Percentiles rank a stretch among this genome's conserved stretches.
phyloP scores from a whole-genome alignment of 2,888 invertebrate genomes.

The Cataglyphis livida region DNA sequence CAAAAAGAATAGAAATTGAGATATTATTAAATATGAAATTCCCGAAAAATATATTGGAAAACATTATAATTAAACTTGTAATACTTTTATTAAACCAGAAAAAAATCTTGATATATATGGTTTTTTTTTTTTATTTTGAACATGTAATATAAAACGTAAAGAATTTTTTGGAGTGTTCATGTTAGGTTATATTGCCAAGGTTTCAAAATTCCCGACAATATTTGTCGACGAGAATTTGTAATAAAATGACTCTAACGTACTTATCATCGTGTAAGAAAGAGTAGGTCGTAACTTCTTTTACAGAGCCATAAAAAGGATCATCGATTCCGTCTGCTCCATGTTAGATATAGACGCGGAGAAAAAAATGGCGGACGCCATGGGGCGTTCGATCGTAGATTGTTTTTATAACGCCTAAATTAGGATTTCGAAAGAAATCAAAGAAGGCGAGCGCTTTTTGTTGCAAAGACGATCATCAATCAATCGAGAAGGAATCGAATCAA shows the following conservation, averaged over 20 bases:
- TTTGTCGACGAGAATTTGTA: background rate
- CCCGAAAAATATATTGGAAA: background rate
- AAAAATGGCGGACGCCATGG: background rate
- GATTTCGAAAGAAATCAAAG: constrained; percentile 19
- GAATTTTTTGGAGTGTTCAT: background rate
- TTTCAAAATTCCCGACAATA: background rate
- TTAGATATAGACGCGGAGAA: background rate
- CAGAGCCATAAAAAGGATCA: background rate
- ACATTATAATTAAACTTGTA: background rate
- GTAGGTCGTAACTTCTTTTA: constrained; percentile 20
- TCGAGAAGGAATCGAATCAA: background rate
- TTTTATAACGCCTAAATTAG: constrained; percentile 24
- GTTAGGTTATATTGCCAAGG: too few species aligned
- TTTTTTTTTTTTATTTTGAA: background rate
- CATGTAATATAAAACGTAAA: background rate
- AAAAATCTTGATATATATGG: too few species aligned
- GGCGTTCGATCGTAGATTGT: constrained; percentile 1
- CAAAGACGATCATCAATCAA: constrained; percentile 23
- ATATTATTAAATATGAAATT: background rate
- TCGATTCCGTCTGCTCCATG: background rate
- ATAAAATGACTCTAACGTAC: background rate
- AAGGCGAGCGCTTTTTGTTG: background rate
- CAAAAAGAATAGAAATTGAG: background rate
- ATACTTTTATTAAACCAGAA: too few species aligned
- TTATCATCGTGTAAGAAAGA: background rate